These are phyloP conservation scores for Benthosema pterotum DNA, from an alignment of 2,797 vertebrate species.

Conservation along the genomic window DNA sequence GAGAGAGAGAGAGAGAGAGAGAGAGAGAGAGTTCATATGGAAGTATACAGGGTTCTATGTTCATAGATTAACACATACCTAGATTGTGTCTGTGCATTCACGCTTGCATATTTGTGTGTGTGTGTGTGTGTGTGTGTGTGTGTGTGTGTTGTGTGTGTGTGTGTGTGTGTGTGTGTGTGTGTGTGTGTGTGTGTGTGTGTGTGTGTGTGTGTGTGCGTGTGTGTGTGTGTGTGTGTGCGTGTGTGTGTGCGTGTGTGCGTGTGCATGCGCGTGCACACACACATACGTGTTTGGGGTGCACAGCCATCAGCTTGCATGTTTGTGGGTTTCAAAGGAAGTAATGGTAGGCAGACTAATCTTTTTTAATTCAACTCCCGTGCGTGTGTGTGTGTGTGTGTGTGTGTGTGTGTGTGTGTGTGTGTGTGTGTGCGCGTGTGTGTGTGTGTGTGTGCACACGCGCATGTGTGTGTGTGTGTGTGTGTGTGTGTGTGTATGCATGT, in stretches of 20 bases:
- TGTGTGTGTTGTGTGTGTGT: not conserved
- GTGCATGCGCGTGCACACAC: not conserved
- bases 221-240: conserved; percentile 1
- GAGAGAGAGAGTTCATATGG: not conserved
- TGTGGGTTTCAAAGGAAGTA: conserved; percentile 7
- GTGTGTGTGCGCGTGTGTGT: conserved; percentile 81
- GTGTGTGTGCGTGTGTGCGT: conserved; percentile 16
- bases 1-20: not conserved
- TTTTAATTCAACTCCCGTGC: conserved; percentile 96
- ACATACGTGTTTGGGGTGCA: conserved; percentile 2
- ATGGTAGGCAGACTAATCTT: conserved; percentile 85
- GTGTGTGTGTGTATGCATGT: conserved; percentile 68
- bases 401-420: conserved; percentile 13
- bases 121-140: not conserved
- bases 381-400: conserved; percentile 35
- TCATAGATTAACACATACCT: not conserved
- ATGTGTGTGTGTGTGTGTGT: conserved; percentile 61
- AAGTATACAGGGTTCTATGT: not conserved
- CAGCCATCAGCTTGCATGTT: too few species aligned
- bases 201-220: conserved; percentile 2
- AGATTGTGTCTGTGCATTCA: conserved; percentile 8
- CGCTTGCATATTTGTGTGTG: conserved; percentile 7
- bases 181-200: not conserved
- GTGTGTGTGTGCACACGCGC: conserved; percentile 58
- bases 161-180: not conserved